These are phyloP conservation scores for Fregata magnificens DNA, from an alignment of 2,113 vertebrate genomes.

Conservation along the genomic window DNA sequence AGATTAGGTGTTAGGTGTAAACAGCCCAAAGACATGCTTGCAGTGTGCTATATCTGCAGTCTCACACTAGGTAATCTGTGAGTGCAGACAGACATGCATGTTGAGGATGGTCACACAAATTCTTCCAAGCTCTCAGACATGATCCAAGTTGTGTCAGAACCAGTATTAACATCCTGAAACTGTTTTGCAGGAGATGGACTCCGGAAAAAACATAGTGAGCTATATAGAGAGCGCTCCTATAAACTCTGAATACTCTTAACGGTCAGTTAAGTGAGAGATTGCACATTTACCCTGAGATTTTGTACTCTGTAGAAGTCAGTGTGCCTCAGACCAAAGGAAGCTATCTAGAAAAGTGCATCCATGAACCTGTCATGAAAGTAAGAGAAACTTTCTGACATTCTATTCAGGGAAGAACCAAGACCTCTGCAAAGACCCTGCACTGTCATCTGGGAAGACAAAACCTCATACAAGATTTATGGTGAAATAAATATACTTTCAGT, in stretches of 20 bases:
- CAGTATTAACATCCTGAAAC: not conserved
- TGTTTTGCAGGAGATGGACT: not conserved
- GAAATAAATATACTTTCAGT: not conserved
- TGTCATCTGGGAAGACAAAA: not conserved
- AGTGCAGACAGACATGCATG: not conserved
- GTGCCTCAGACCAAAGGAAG: not conserved
- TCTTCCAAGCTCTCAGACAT: not conserved
- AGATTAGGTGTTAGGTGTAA: not conserved
- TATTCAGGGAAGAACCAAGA: not conserved
- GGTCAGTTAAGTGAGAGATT: not conserved
- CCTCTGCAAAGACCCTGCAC: not conserved
- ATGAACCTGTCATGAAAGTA: not conserved
- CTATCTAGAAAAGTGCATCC: not conserved
- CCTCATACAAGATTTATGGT: not conserved
- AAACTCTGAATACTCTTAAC: not conserved
- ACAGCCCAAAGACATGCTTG: not conserved
- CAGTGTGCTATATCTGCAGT: not conserved
- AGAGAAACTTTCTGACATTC: not conserved
- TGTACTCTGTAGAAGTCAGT: not conserved
- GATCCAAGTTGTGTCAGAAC: not conserved
- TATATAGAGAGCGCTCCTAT: not conserved
- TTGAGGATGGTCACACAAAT: not conserved
- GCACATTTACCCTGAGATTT: not conserved
- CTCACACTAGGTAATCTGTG: not conserved
- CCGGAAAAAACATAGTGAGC: not conserved